Evolutionary conservation across 2,113 vertebrate genomes (phyloP).

Genomic region (Mobula hypostoma): DNA sequence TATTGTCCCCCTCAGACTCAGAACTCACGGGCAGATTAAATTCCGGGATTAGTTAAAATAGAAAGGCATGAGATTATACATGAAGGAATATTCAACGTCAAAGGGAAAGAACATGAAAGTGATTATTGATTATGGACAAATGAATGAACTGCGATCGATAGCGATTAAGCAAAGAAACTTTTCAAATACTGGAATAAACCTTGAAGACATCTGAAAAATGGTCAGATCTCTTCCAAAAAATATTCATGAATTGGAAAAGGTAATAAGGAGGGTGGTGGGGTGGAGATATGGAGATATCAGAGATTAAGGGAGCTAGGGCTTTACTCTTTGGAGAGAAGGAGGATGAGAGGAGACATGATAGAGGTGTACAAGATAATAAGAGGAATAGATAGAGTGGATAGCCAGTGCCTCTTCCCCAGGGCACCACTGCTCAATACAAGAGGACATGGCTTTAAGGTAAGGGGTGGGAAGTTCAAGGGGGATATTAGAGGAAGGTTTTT

Average conservation of each 20-base stretch:
- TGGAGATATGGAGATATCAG: too few species aligned
- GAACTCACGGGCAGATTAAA: not conserved
- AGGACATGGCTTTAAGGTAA: too few species aligned
- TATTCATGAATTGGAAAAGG: not conserved
- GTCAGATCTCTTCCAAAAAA: not conserved
- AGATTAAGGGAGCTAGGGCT: too few species aligned
- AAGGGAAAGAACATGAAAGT: not conserved
- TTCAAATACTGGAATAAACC: not conserved
- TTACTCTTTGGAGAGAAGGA: too few species aligned
- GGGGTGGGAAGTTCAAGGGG: too few species aligned
- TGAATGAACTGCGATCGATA: not conserved
- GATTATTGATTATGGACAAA: not conserved
- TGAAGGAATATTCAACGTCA: not conserved
- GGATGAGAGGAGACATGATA: too few species aligned
- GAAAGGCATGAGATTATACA: not conserved
- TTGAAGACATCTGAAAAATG: not conserved
- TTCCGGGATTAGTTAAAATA: not conserved
- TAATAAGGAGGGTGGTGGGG: not conserved
- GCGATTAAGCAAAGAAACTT: not conserved
- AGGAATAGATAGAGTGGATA: too few species aligned
- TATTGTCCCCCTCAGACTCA: not conserved
- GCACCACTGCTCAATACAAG: too few species aligned
- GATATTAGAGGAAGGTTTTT: too few species aligned
- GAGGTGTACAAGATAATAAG: too few species aligned
- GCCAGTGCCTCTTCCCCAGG: too few species aligned